phyloP scores from a whole-genome alignment of 2,888 invertebrate genomes.

The Dyspetes luteomarginatus region DNA sequence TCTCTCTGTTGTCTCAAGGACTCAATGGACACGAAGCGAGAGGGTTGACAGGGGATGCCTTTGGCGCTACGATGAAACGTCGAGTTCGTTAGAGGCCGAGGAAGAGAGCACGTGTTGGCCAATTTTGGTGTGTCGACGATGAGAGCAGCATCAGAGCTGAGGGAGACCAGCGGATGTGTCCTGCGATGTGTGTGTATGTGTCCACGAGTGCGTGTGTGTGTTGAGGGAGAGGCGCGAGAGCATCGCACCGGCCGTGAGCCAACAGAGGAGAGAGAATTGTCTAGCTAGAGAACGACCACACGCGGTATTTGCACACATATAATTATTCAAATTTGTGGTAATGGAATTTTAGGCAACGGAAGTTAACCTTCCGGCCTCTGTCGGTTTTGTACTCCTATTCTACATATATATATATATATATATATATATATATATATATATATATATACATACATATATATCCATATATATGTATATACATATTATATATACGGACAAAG shows the following conservation, averaged over 20 bases:
- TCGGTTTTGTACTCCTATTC: neutral
- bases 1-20: constrained; percentile 73
- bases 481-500: too few relatives aligned
- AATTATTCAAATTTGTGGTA: constrained; percentile 78
- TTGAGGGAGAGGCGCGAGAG: neutral
- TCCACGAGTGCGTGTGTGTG: too few relatives aligned
- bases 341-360: constrained; percentile 72
- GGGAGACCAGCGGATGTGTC: constrained; percentile 47
- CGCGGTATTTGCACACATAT: constrained; percentile 76
- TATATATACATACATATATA: neutral
- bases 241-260: constrained; percentile 32
- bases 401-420: neutral
- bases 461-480: too few relatives aligned
- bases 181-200: too few relatives aligned
- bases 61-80: constrained; percentile 59
- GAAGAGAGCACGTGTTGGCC: constrained; percentile 72
- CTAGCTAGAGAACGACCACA: constrained; percentile 23
- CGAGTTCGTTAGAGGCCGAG: constrained; percentile 74
- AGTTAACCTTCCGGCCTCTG: constrained; percentile 60
- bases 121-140: constrained; percentile 67
- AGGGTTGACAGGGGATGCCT: neutral
- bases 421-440: neutral
- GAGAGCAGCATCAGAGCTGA: constrained; percentile 23
- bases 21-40: constrained; percentile 44
- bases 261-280: constrained; percentile 25